These are phyloP conservation scores for Hydrophis major DNA, from an alignment of 2,797 vertebrate species.

Conservation along the genomic window DNA sequence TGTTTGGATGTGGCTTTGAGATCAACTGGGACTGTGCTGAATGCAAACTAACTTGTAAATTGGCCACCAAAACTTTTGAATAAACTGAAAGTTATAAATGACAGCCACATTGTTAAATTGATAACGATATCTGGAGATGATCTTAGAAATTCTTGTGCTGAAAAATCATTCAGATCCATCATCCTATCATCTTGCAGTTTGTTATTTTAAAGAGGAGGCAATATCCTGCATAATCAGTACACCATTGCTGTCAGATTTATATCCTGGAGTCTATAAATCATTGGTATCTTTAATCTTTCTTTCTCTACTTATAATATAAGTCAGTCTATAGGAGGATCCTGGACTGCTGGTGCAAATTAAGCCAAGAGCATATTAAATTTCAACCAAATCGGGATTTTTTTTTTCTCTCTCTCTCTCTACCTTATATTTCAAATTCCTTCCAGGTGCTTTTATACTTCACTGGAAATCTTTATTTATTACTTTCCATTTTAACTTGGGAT, in stretches of 20 bases:
- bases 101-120: background rate
- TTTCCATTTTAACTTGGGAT: background rate
- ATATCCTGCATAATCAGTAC: background rate
- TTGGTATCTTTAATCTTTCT: background rate
- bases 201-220: background rate
- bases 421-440: background rate
- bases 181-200: background rate
- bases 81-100: background rate
- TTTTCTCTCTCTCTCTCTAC: background rate
- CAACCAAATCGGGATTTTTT: background rate
- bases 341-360: background rate
- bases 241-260: background rate
- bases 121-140: background rate
- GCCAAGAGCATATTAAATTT: background rate
- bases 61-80: background rate
- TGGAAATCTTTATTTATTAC: background rate
- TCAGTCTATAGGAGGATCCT: background rate
- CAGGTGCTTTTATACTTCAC: background rate
- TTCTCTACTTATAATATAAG: background rate
- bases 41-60: background rate
- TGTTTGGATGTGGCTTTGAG: background rate
- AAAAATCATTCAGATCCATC: background rate
- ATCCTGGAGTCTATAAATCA: background rate
- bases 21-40: background rate
- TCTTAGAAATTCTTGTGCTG: background rate